Evolutionary conservation across 2,888 invertebrate genomes (phyloP).

Genomic region (Phengaris alcon): DNA sequence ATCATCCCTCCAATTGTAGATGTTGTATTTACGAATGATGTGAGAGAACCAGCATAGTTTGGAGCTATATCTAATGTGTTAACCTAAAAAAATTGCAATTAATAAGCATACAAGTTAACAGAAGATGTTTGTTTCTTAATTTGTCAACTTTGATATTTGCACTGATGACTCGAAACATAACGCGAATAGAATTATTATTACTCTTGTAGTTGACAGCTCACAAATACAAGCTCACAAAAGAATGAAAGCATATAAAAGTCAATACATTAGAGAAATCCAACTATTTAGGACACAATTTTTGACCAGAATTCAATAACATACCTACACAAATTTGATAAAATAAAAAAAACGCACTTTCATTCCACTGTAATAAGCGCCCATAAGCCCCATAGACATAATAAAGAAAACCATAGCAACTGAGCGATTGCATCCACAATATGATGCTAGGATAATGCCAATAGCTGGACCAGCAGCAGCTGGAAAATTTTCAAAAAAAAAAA

Average conservation of each 20-base stretch:
- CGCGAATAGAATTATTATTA: too few species aligned
- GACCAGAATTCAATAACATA: too few species aligned
- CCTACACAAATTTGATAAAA: too few species aligned
- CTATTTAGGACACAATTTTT: too few species aligned
- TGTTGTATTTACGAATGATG: constrained; percentile 75
- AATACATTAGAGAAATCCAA: too few species aligned
- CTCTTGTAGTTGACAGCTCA: too few species aligned
- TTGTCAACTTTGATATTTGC: too few species aligned
- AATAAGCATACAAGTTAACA: too few species aligned
- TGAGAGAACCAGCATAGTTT: constrained; percentile 74
- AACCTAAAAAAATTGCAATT: constrained; percentile 33
- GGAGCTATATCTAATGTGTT: constrained; percentile 55
- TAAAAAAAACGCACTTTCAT: constrained; percentile 65
- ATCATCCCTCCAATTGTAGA: constrained; percentile 67
- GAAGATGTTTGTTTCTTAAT: too few species aligned
- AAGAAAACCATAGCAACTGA: constrained; percentile 62
- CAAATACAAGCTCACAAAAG: too few species aligned
- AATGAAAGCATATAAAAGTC: too few species aligned
- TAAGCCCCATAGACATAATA: constrained; percentile 73
- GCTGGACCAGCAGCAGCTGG: constrained; percentile 76
- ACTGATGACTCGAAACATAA: too few species aligned
- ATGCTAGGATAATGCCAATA: constrained; percentile 49
- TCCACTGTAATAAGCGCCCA: constrained; percentile 80
- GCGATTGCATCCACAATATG: constrained; percentile 73
- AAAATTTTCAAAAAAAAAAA: constrained; percentile 30